Base-by-base conservation (phyloP, 2,888 invertebrate species). In the Cremastinae sp. region DNA sequence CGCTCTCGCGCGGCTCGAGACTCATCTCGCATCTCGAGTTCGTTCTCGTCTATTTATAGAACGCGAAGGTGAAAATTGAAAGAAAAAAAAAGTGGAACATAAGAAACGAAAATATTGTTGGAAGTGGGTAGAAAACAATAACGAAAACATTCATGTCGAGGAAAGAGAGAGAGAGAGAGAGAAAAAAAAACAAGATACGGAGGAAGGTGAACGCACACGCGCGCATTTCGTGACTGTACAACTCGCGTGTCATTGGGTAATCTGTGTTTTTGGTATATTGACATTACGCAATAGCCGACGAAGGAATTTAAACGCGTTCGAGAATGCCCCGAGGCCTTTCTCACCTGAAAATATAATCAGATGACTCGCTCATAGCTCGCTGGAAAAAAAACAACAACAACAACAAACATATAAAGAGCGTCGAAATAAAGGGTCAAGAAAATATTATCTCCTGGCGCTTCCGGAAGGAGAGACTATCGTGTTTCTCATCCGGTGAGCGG, bases 271-370 rank as follows among this genome's bases (percentile, higher is more conserved):
- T 28, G 10, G n/a, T n/a, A n/a, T n/a, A n/a, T n/a, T n/a, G n/a
- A 18, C 20, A 16, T 49, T 58, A 38, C 47, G 38, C 68, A 49
- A 68, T 18, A 14, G 14, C 20, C n/a, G 3, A 7, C 38, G 12
- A 45, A 47, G 68, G 47, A 36, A 58, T 58, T 58, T 16, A 22
- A 54, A 38, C 28, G 20, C 47, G 36, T 47, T 56, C 14, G 38
- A 53, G 53, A 22, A 7, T 12, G 14, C 41, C 41, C 38, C 20
- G 10, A 22, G n/a, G 36, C 5, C 3, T 12, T 36, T 47, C 36
- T 49, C 49, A 58, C 58, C 58, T 47, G 58, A 58, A 58, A 68
- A 68, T n/a, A n/a, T 68, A 68, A 58, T 22, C 5, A 12, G 12
- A 10, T 12, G 58, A 68, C 38, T 68, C 38, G 47, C 47, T 14